These are phyloP conservation scores for Centropristis striata DNA, from an alignment of 2,113 vertebrate species.

Conservation along the genomic window DNA sequence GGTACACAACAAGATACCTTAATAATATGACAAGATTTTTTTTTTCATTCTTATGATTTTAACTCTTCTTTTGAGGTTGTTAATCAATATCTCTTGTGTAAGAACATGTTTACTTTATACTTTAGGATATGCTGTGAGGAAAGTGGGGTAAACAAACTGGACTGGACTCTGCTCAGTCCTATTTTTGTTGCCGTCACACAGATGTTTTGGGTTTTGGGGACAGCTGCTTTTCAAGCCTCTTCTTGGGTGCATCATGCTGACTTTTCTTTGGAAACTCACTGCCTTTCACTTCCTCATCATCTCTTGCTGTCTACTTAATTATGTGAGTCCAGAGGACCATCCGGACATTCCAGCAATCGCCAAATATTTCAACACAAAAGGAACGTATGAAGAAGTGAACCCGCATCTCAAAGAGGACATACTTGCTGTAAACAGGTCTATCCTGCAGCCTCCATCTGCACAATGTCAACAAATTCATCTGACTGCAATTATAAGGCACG, in stretches of 20 bases:
- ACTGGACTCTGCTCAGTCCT: slow-evolving; percentile 54
- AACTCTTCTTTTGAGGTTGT: background rate
- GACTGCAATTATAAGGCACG: slow-evolving; percentile 91
- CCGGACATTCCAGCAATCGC: slow-evolving; percentile 71
- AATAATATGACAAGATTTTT: background rate
- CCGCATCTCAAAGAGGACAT: slow-evolving; percentile 82
- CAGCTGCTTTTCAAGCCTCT: slow-evolving; percentile 15
- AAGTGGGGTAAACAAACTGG: slow-evolving; percentile 30
- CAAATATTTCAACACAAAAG: slow-evolving; percentile 92
- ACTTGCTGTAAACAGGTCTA: slow-evolving; percentile 81
- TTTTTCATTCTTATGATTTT: background rate
- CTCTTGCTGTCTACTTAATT: slow-evolving; percentile 8
- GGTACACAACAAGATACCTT: background rate
- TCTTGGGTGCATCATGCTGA: slow-evolving; percentile 10
- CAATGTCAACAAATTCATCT: slow-evolving; percentile 88
- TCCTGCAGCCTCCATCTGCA: slow-evolving; percentile 74
- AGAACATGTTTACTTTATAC: slow-evolving; percentile 14
- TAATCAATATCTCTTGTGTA: background rate
- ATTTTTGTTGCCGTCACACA: background rate
- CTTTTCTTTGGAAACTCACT: slow-evolving; percentile 5
- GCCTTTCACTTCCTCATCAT: slow-evolving; percentile 6
- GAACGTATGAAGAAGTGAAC: slow-evolving; percentile 92
- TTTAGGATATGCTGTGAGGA: slow-evolving; percentile 8
- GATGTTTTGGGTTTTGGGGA: background rate
- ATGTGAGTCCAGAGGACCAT: background rate